Evolutionary conservation across 1,140 invertebrate species (phyloP), one percentile per base, ranked within the genome.

Genomic region (Ctenoplectra terminalis): DNA sequence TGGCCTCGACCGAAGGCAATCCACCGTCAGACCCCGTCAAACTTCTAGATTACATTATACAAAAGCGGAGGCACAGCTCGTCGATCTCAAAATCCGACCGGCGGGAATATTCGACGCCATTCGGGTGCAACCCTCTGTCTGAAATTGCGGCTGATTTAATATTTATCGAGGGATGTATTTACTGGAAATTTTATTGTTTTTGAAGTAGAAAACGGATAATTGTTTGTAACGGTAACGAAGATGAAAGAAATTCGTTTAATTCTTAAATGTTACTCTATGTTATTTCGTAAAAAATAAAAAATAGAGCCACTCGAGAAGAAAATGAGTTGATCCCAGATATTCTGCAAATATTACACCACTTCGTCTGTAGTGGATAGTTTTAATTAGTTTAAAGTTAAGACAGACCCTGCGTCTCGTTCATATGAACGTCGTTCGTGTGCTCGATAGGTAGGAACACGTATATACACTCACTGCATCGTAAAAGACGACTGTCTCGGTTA

Each of bases 11-110:
- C n/a, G 69, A 54, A 52, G 69, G 52, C 76, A 73, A 80, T 67
- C 69, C 77, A 52, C 69, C 80, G 76, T 82, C 79, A 75, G 75
- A 81, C 56, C 77, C 83, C 58, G 83, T 85, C 83, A 87, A 89
- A 89, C 86, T 87, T 89, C 67, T 82, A 84, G 82, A 87, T 87
- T 89, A 87, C 82, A 86, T 89, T 87, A 87, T 86, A 86, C 84
- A 87, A 89, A 84, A 87, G 86, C 84, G 67, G 76, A 83, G 83
- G 86, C 82, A 81, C 86, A 73, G 76, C 74, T 79, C 81, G 82
- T 72, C 85, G 64, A 72, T 85, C 78, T 87, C 77, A 71, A 82
- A 81, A 75, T 69, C 63, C 66, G 67, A 29, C 54, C 46, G 11
- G 6, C 34, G 43, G 26, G 78, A 46, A 40, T 60, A 82, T 37